Evolutionary conservation across 1,140 invertebrate genomes (phyloP).

Genomic region (Caenorhabditis latens): DNA sequence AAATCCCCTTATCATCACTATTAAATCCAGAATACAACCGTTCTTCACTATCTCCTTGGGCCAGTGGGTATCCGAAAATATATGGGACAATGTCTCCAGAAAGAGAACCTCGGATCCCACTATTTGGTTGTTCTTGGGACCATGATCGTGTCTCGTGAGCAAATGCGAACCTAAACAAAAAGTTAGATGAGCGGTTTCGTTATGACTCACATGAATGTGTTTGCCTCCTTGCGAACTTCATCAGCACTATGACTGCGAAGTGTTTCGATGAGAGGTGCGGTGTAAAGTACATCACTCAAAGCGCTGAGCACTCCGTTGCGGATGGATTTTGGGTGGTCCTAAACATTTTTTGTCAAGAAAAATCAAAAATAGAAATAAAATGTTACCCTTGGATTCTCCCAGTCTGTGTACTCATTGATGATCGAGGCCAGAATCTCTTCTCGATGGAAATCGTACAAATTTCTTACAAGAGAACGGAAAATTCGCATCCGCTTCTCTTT

Average conservation of each 20-base stretch:
- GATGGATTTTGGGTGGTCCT: conserved; percentile 87
- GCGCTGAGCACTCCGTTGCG: conserved; percentile 91
- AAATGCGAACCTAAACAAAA: conserved; percentile 73
- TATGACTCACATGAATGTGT: conserved; percentile 87
- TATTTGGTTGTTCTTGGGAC: conserved; percentile 89
- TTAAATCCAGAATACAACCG: conserved; percentile 83
- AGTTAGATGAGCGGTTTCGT: background rate
- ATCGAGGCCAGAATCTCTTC: conserved; percentile 97
- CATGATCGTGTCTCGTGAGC: conserved; percentile 84
- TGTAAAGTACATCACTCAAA: conserved; percentile 88
- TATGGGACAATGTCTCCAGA: conserved; percentile 93
- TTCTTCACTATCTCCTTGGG: conserved; percentile 78
- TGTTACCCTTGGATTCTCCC: conserved; percentile 85
- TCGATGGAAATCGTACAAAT: conserved; percentile 85
- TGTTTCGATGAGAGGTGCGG: conserved; percentile 91
- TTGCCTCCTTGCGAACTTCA: conserved; percentile 79
- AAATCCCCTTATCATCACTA: conserved; percentile 87
- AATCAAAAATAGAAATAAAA: background rate
- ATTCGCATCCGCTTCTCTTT: conserved; percentile 85
- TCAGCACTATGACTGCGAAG: conserved; percentile 87
- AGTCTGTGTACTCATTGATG: conserved; percentile 96
- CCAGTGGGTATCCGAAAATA: conserved; percentile 89
- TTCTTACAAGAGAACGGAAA: conserved; percentile 83
- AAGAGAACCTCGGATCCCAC: conserved; percentile 84
- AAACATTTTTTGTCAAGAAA: background rate